Percentiles rank a stretch among this genome's conserved stretches.
phyloP scores from a whole-genome alignment of 2,797 vertebrate species.

The Loris lydekkerianus region DNA sequence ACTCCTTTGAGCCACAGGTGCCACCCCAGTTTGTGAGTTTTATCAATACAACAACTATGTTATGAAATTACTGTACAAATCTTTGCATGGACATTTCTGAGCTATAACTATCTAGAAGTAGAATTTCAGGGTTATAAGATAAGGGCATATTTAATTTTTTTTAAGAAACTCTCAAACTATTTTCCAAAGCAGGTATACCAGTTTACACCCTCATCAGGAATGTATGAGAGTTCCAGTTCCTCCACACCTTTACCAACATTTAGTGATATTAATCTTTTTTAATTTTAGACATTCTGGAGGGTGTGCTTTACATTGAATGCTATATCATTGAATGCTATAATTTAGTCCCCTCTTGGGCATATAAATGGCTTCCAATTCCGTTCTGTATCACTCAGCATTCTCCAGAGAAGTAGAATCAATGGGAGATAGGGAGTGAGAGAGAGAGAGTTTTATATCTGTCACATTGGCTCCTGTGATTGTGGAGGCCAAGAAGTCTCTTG shows the following conservation, averaged over 20 bases:
- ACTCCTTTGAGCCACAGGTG: too few relatives aligned
- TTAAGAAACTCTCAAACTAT: neutral
- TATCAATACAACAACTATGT: neutral
- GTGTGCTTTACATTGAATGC: neutral
- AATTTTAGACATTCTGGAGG: neutral
- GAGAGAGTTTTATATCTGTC: neutral
- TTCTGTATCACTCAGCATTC: neutral
- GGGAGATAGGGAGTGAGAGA: neutral
- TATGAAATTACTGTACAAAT: neutral
- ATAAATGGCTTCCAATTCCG: neutral
- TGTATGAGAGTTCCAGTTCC: neutral
- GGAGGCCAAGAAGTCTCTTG: neutral
- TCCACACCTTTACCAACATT: neutral
- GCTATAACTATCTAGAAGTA: neutral
- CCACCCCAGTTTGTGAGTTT: neutral
- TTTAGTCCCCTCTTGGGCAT: neutral
- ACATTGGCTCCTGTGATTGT: neutral
- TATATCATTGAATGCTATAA: neutral
- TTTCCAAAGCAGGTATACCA: neutral
- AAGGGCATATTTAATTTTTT: neutral
- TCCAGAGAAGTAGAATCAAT: too few relatives aligned
- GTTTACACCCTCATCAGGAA: neutral
- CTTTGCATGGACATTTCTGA: neutral
- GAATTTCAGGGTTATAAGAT: neutral
- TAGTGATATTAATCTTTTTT: neutral